phyloP scores from a whole-genome alignment of 2,888 invertebrate genomes.

The Adelphocoris suturalis region DNA sequence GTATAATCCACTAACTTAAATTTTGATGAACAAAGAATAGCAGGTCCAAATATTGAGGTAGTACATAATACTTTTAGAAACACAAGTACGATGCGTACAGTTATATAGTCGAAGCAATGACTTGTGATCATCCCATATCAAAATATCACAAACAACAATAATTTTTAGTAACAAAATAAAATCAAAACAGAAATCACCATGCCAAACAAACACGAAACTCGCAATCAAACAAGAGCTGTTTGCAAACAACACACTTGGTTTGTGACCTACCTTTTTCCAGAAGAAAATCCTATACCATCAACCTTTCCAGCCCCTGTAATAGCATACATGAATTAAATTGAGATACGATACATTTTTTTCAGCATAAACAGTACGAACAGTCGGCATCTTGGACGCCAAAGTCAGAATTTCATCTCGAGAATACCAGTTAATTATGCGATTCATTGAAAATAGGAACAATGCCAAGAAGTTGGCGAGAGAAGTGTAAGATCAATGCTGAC shows the following conservation, averaged over 20 bases:
- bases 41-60: too few species aligned
- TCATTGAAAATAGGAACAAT: constrained; percentile 17
- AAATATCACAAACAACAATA: neutral
- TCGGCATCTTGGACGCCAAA: neutral
- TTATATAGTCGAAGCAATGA: neutral
- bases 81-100: neutral
- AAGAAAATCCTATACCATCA: constrained; percentile 7
- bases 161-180: neutral
- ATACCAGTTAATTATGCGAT: neutral
- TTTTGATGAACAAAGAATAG: too few species aligned
- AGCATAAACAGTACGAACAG: neutral
- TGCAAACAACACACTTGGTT: neutral
- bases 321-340: neutral
- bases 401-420: neutral
- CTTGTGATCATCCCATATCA: neutral
- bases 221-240: neutral
- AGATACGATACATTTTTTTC: neutral
- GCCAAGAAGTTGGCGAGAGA: constrained; percentile 4
- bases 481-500: constrained; percentile 23
- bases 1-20: too few species aligned
- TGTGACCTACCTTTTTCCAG: constrained; percentile 1
- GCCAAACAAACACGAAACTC: constrained; percentile 3
- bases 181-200: neutral
- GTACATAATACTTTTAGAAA: neutral
- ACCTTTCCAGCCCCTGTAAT: constrained; percentile 13